Evolutionary conservation across 2,113 vertebrate species (phyloP), one percentile per base, ranked within the genome.

Genomic region (Hemichromis elongatus): DNA sequence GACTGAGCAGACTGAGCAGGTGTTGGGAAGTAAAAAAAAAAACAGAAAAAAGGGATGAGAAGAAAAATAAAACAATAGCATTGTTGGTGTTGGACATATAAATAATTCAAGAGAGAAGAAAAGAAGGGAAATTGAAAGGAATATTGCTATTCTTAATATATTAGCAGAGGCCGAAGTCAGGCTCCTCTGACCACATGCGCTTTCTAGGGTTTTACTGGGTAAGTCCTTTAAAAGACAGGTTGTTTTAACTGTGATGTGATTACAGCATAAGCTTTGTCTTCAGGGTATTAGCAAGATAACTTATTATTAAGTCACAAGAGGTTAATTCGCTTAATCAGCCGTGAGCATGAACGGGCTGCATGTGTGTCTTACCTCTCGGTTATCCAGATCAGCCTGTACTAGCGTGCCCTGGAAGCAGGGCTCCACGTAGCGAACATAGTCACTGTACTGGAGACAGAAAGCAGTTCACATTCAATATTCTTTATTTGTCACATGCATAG

Each of bases 371-470:
- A 99, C 98, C 97, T 99, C 98, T 81, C 98, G 95, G 93, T 99
- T 99, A 90, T 99, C 98, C 91, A 97, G 95, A 90, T 99, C 97
- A 5, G 98, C 98, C 88, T 99, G 98, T 12, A 99, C 98, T 50
- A 99, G 94, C 14, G 95, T 98, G 45, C 97, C 98, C 95, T 97
- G 97, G 94, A 99, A 99, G 93, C 98, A 99, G 54, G 98, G 98
- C 68, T 99, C 98, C 2, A 99, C 88, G 54, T 99, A 99, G 52
- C 97, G 97, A 52, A 98, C 96, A 1, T 99, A 98, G 89, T 99
- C 98, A 75, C 96, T 99, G 94, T 98, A 99, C 98, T 99, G 95
- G 7, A 86, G 90, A 61, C 30, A 95, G 75, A 2, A 1, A 83
- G 1, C 19, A 85, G 85, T 82, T 18, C 16, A 73, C n/a, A n/a